Percentiles rank a stretch among this genome's conserved stretches.
phyloP scores from a whole-genome alignment of 2,888 invertebrate genomes.

The Tachina grossa region DNA sequence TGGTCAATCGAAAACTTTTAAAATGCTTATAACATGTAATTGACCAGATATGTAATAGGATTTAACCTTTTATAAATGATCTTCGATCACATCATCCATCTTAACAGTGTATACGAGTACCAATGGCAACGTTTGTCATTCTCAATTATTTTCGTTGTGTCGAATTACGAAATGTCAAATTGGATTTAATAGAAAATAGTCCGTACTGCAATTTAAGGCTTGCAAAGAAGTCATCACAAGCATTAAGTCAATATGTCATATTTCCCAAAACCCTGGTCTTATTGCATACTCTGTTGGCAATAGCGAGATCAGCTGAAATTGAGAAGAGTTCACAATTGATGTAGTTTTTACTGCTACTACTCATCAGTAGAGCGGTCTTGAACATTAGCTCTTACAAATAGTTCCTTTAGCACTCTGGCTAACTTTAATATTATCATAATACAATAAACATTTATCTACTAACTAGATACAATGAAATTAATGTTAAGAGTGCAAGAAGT shows the following conservation, averaged over 20 bases:
- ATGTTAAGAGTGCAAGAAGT: neutral
- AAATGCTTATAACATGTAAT: slow-evolving; percentile 31
- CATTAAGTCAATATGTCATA: too few species aligned
- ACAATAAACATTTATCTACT: slow-evolving; percentile 16
- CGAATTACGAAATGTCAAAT: too few species aligned
- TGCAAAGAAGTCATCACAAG: too few species aligned
- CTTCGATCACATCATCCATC: neutral
- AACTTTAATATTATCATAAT: neutral
- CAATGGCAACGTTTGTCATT: too few species aligned
- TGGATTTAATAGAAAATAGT: too few species aligned
- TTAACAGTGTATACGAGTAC: too few species aligned
- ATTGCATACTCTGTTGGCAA: too few species aligned
- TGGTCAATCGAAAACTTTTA: slow-evolving; percentile 47
- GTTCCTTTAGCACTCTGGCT: neutral
- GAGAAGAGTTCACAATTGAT: too few species aligned
- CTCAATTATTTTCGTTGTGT: too few species aligned
- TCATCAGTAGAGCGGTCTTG: neutral
- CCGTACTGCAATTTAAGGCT: too few species aligned
- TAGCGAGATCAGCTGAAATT: neutral
- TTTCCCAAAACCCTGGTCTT: too few species aligned
- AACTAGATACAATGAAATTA: neutral
- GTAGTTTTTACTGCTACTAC: too few species aligned
- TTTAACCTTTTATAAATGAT: neutral
- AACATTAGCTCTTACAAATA: neutral
- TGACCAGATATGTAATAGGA: neutral